Evolutionary conservation across 2,888 invertebrate species (phyloP).

Genomic region (Agrochola litura): DNA sequence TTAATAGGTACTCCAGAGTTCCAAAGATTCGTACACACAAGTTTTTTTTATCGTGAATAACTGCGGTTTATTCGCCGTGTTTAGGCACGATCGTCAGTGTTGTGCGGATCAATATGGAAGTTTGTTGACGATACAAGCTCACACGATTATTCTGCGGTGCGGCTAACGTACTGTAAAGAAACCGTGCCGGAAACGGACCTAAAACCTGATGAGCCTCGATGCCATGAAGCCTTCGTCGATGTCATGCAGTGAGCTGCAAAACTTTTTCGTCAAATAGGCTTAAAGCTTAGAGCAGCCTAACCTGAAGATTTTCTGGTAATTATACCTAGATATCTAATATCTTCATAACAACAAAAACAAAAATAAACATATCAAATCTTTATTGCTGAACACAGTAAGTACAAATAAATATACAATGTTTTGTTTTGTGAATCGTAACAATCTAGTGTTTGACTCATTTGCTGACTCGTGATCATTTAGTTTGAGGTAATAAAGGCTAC

Average conservation of each 20-base stretch:
- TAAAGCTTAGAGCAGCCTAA: neutral
- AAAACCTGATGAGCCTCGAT: neutral
- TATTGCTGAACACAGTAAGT: neutral
- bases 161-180: too few relatives aligned
- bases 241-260: neutral
- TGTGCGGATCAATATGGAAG: too few relatives aligned
- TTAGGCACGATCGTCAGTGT: too few relatives aligned
- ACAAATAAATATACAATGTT: too few relatives aligned
- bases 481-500: neutral
- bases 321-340: neutral
- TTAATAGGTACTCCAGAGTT: neutral
- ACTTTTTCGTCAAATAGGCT: neutral
- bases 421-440: too few relatives aligned
- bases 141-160: too few relatives aligned
- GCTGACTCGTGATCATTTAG: too few relatives aligned
- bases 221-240: neutral
- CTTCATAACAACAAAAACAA: neutral
- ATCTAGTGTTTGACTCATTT: neutral
- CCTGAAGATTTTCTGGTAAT: neutral
- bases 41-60: too few relatives aligned
- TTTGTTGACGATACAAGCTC: neutral
- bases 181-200: too few relatives aligned
- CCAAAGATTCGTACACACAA: neutral
- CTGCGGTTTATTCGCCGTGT: too few relatives aligned
- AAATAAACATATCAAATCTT: neutral